Evolutionary conservation across 2,113 vertebrate species (phyloP).

Genomic region (Osmerus eperlanus): DNA sequence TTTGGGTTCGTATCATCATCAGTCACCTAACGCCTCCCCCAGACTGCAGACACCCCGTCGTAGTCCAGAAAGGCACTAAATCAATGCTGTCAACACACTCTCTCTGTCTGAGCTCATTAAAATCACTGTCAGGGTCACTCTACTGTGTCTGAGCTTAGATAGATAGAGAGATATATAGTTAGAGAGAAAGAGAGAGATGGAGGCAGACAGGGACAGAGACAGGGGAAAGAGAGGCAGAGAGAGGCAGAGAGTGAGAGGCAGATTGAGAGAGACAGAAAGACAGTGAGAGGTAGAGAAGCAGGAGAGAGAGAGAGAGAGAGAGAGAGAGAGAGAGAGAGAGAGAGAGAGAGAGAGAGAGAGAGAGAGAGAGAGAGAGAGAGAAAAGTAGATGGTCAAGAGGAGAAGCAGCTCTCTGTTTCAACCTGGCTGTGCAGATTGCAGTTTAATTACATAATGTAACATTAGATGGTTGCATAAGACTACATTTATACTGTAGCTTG

Average conservation of each 20-base stretch:
- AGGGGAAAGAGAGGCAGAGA: not conserved
- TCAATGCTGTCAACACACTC: not conserved
- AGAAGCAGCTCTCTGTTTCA: constrained; percentile 19
- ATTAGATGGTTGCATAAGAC: constrained; percentile 47
- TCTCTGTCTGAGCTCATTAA: not conserved
- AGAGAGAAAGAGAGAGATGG: not conserved
- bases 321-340: not conserved
- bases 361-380: not conserved
- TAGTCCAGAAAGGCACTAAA: not conserved
- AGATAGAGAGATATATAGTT: not conserved
- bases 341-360: not conserved
- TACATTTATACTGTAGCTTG: constrained; percentile 55
- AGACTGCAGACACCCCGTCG: not conserved
- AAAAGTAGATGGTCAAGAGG: not conserved
- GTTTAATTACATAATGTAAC: constrained; percentile 41
- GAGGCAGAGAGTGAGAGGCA: too few species aligned
- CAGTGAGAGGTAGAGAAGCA: not conserved
- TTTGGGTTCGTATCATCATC: too few species aligned
- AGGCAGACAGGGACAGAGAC: too few species aligned
- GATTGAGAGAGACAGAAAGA: not conserved
- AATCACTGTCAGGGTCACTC: not conserved
- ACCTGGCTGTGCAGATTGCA: constrained; percentile 20
- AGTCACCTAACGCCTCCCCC: too few species aligned
- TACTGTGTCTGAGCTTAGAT: not conserved
- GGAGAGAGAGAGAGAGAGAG: not conserved